A percentile compares a stretch with the other conserved stretches of the same genome.
Conservation (phyloP, 2,113 vertebrate species). For the Heterotis niloticus region DNA sequence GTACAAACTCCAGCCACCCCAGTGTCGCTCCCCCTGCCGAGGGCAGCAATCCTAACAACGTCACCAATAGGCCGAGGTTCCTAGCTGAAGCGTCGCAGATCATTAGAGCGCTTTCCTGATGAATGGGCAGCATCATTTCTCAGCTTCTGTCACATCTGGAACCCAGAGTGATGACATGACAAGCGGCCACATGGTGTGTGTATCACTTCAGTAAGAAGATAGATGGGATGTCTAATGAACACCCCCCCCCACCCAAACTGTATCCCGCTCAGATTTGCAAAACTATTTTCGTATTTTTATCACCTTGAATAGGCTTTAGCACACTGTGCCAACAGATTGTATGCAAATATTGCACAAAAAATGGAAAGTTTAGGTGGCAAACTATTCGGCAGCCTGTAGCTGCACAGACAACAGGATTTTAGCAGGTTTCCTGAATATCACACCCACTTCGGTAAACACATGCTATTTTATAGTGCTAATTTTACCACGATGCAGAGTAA, state of each 20-base stretch:
- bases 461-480: too few relatives aligned
- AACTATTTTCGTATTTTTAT: conserved; percentile 1
- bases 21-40: too few relatives aligned
- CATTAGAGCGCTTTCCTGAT: neutral
- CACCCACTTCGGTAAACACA: too few relatives aligned
- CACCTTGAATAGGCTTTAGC: neutral
- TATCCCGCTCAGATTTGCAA: neutral
- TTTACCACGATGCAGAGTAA: too few relatives aligned
- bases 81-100: neutral
- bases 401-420: too few relatives aligned
- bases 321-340: neutral
- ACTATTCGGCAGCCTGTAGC: too few relatives aligned
- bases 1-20: too few relatives aligned
- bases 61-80: too few relatives aligned
- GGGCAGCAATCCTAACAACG: too few relatives aligned
- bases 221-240: neutral
- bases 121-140: too few relatives aligned
- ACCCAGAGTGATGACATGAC: neutral
- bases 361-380: neutral
- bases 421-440: too few relatives aligned
- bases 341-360: neutral
- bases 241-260: neutral
- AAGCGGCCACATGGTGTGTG: neutral
- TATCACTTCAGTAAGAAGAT: neutral
- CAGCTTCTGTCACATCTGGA: neutral